Evolutionary conservation across 2,113 vertebrate genomes (phyloP), one percentile per base, ranked within the genome.

Genomic region (Apodemus sylvaticus): DNA sequence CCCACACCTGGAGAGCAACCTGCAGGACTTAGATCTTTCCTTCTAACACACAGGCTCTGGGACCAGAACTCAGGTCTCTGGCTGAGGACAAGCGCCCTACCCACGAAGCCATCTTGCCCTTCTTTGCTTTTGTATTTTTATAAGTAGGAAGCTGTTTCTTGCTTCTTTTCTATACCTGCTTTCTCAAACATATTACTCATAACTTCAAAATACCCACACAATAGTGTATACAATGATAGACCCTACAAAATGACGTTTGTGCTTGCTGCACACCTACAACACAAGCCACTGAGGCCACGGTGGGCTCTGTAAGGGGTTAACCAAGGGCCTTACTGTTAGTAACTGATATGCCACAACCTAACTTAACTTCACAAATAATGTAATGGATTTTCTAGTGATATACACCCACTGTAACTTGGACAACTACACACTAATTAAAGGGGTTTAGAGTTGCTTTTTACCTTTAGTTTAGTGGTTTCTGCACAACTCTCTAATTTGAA

Each of bases 161-260:
- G 51, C 51, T 92, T 93, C 87, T 36, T 86, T 95, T 92, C 71
- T 79, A 31, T 78, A 91, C 5, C 71, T 87, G 29, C 60, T 92
- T 90, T 87, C 86, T 87, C 20, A 82, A 86, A 79, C 53, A 36
- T 45, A 83, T 76, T 81, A 96, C 19, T 82, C 48, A 83, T 85
- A 73, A 88, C 64, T 39, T 45, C 74, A 93, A 62, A 95, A 87
- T 66, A 29, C 89, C 82, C 94, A 94, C 58, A 74, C 91, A 96
- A 53, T 3, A 76, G 77, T 26, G 88, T 55, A 58, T 7, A 87
- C 3, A 78, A 90, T 34, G 73, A 83, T 7, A 12, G 86, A 90
- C 34, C 68, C 66, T 64, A 71, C 14, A 96, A 94, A 93, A 94
- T 58, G 34, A 86, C 55, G n/a, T 26, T 39, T 70, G 48, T 95